phyloP scores from a whole-genome alignment of 2,888 invertebrate genomes.

The Trichopria drosophilae region DNA sequence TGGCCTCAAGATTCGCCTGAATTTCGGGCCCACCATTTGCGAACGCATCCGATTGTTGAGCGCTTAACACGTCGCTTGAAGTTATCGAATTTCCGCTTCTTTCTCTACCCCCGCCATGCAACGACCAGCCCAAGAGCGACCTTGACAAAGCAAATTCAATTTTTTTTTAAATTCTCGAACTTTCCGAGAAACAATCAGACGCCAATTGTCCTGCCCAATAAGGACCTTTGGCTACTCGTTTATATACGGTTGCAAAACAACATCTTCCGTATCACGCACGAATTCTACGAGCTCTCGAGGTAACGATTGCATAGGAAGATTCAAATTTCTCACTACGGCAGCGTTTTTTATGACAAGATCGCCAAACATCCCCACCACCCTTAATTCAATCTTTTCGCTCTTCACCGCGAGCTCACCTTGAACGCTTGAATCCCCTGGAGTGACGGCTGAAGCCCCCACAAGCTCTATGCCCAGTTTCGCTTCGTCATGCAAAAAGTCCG shows the following conservation, averaged over 20 bases:
- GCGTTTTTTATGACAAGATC: conserved; percentile 1
- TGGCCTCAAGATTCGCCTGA: background rate
- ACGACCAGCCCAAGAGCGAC: conserved; percentile 3
- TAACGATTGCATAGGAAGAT: conserved; percentile 5
- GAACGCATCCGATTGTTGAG: too few relatives aligned
- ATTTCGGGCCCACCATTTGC: background rate
- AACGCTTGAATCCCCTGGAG: too few relatives aligned
- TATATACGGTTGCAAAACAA: conserved; percentile 12
- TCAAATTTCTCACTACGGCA: background rate
- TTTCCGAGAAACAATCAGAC: conserved; percentile 3
- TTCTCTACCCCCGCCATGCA: conserved; percentile 5
- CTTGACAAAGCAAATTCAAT: background rate
- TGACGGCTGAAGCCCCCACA: too few relatives aligned
- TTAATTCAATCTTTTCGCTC: background rate
- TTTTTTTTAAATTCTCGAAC: background rate
- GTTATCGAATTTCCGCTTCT: background rate
- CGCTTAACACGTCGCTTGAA: too few relatives aligned
- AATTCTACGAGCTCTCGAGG: background rate
- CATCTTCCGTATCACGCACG: background rate
- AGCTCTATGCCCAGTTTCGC: too few relatives aligned
- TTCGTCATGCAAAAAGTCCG: background rate
- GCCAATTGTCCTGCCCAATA: conserved; percentile 15
- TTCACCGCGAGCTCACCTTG: background rate
- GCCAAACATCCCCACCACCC: background rate
- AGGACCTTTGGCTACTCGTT: conserved; percentile 3